Conservation (phyloP, 2,888 invertebrate species). For the Hermodice carunculata region DNA sequence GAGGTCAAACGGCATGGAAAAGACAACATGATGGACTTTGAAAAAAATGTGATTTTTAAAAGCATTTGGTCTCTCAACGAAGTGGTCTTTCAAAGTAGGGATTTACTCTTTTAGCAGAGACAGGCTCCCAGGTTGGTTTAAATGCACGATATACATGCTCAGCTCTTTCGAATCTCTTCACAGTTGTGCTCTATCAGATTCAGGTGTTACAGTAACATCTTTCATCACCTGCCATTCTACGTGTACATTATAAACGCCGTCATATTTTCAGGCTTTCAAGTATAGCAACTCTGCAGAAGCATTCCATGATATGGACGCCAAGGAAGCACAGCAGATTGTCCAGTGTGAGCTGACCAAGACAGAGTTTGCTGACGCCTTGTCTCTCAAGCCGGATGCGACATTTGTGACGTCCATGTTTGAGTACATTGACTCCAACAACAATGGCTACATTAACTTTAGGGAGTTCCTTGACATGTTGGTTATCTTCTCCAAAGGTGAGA, state of each 20-base stretch:
- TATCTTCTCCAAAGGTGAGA: constrained; percentile 74
- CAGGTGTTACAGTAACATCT: not conserved
- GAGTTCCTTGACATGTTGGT: constrained; percentile 76
- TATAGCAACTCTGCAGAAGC: constrained; percentile 31
- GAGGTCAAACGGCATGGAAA: too few species aligned
- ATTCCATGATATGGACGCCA: not conserved
- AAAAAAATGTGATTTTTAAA: too few species aligned
- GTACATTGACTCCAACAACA: constrained; percentile 74
- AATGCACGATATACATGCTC: too few species aligned
- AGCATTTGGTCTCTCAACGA: too few species aligned
- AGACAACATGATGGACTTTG: too few species aligned
- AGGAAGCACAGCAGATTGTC: constrained; percentile 71
- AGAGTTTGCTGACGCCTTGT: constrained; percentile 76
- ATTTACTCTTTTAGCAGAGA: too few species aligned
- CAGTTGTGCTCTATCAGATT: too few species aligned
- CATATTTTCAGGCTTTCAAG: constrained; percentile 45
- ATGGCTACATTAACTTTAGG: constrained; percentile 76
- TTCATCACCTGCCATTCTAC: not conserved
- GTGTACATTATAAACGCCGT: not conserved
- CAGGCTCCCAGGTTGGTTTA: too few species aligned
- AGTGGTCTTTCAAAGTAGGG: too few species aligned
- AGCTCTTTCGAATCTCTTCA: too few species aligned
- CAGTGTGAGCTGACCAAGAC: constrained; percentile 73
- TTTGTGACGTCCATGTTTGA: constrained; percentile 76
- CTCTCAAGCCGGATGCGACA: constrained; percentile 73